These are phyloP conservation scores for Parnassius orleans DNA, from an alignment of 2,888 invertebrate species.

Conservation along the genomic window DNA sequence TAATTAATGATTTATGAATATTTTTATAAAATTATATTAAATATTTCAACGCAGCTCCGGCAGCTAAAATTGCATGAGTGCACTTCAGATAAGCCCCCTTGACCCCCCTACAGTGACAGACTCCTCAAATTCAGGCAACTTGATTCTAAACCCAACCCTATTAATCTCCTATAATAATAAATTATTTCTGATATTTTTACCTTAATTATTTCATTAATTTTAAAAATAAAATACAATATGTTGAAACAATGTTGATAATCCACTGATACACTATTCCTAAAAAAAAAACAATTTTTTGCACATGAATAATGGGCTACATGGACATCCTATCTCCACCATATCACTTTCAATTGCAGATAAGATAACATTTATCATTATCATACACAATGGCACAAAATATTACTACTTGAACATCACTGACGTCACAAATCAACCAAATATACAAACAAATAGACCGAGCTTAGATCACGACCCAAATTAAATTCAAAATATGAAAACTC, in stretches of 20 bases:
- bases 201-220: too few relatives aligned
- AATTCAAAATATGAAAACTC: slow-evolving; percentile 26
- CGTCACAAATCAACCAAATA: slow-evolving; percentile 65
- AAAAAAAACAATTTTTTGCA: slow-evolving; percentile 15
- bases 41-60: too few relatives aligned
- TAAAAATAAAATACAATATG: slow-evolving; percentile 7
- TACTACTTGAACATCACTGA: slow-evolving; percentile 58
- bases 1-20: too few relatives aligned
- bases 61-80: too few relatives aligned
- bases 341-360: slow-evolving; percentile 55
- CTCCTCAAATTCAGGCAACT: too few relatives aligned
- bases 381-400: slow-evolving; percentile 56
- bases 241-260: neutral
- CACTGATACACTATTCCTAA: neutral
- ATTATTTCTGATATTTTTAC: too few relatives aligned
- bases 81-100: too few relatives aligned
- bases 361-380: slow-evolving; percentile 69
- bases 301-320: slow-evolving; percentile 36
- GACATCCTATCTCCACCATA: slow-evolving; percentile 47
- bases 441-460: slow-evolving; percentile 44
- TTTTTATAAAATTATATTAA: too few relatives aligned
- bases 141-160: too few relatives aligned
- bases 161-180: too few relatives aligned
- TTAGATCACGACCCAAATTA: slow-evolving; percentile 49
- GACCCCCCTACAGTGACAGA: too few relatives aligned